Base-by-base conservation (phyloP, 92 coral and sea anemone species). In the Porites rus region DNA sequence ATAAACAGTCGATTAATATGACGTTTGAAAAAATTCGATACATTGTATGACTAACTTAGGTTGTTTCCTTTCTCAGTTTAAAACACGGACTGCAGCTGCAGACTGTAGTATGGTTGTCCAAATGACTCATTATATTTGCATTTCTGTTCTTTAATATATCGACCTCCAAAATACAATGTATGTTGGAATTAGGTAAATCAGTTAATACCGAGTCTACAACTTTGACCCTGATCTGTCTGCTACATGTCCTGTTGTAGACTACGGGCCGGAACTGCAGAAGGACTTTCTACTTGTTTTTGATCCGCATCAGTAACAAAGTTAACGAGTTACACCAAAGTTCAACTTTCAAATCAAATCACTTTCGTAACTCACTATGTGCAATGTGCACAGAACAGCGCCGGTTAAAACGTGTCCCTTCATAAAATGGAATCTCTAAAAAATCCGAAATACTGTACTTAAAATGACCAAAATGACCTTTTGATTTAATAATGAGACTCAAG, bases 251-350 rank as follows among this genome's bases (percentile, higher is more conserved):
- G 31, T 28, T 28, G 31, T 28, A 28, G 31, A 28, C 31, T 28
- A 28, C 31, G 31, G 31, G 31, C 31, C 31, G 31, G 31, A 28
- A 28, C 31, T 28, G 17, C 25, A 80, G 76, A 69, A 54, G 46
- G 85, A 69, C n/a, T 69, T 25, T 24, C 10, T 56, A 81, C 85
- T 67, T 81, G 85, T 68, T 68, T 17, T 52, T 3, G 65, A 54
- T 58, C 68, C 76, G 56, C 19, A 12, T 52, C 18, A 38, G 46
- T 38, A 68, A 54, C 54, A 9, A 25, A 25, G 16, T 51, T 28
- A 4, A 6, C 28, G 54, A 28, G 19, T 46, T 11, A 7, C 17
- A 54, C 24, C 79, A 10, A 75, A 20, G 20, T 5, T 24, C 19
- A 8, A 19, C 85, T 68, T 80, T 75, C 85, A 52, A 60, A 28